Conservation (phyloP, 35 echinoderm and acorn worm species). For the Heliocidaris tuberculata region DNA sequence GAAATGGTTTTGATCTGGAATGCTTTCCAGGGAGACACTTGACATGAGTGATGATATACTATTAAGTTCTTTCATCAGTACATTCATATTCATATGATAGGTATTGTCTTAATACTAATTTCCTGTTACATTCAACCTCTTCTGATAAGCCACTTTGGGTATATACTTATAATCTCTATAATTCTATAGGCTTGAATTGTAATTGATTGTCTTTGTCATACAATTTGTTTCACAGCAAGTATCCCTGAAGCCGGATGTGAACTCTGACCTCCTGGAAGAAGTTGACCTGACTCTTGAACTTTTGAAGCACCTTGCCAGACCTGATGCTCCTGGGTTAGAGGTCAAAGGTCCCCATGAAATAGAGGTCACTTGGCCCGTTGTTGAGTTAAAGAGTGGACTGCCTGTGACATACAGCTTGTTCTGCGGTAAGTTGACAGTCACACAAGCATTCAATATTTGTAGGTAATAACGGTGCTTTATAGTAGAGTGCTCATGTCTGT, state of each 20-base stretch:
- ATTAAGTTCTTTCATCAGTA: no score
- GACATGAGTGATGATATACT: no score
- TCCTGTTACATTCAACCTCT: no score
- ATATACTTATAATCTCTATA: no score
- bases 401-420: constrained; percentile 78
- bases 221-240: neutral
- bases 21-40: no score
- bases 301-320: constrained; percentile 76
- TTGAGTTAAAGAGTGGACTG: constrained; percentile 62
- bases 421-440: constrained; percentile 54
- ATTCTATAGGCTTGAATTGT: no score
- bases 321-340: constrained; percentile 72
- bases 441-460: neutral
- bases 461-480: neutral
- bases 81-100: no score
- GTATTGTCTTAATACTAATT: no score
- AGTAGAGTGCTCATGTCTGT: no score
- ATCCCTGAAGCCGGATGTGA: constrained; percentile 15
- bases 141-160: no score
- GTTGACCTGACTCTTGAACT: constrained; percentile 80
- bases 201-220: no score
- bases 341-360: constrained; percentile 83
- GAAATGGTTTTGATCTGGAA: no score
- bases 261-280: constrained; percentile 81
- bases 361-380: constrained; percentile 56